Conservation (phyloP, 2,113 vertebrate species). For the Lagopus muta region DNA sequence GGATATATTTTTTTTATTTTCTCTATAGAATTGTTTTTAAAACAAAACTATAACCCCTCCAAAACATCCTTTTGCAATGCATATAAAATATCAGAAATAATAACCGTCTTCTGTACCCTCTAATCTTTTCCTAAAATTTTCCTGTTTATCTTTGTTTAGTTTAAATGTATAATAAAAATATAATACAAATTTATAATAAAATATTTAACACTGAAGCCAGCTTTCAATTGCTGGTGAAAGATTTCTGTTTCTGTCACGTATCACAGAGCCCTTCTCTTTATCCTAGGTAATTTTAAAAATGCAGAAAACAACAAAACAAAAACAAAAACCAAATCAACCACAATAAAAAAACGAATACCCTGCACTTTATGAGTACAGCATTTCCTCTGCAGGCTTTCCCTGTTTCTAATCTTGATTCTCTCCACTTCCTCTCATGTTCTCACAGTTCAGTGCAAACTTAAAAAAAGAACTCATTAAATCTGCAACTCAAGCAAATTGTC, state of each 20-base stretch:
- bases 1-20: neutral
- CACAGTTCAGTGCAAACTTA: constrained; percentile 3
- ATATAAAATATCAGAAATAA: neutral
- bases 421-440: constrained; percentile 46
- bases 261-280: neutral
- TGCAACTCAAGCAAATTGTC: constrained; percentile 45
- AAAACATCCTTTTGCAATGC: neutral
- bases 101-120: neutral
- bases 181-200: neutral
- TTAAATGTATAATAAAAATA: neutral
- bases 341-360: neutral
- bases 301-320: too few relatives aligned
- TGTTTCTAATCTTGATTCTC: constrained; percentile 41
- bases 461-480: constrained; percentile 44
- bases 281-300: neutral
- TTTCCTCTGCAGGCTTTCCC: constrained; percentile 47
- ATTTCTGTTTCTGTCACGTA: neutral
- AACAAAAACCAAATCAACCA: neutral
- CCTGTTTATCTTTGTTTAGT: neutral
- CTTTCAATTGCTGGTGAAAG: neutral
- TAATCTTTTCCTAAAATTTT: neutral
- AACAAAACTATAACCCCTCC: neutral
- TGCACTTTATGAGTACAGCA: constrained; percentile 21
- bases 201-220: neutral
- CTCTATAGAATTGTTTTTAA: neutral